Conservation (phyloP, 2,888 invertebrate genomes). For the Ophion ventricosus region DNA sequence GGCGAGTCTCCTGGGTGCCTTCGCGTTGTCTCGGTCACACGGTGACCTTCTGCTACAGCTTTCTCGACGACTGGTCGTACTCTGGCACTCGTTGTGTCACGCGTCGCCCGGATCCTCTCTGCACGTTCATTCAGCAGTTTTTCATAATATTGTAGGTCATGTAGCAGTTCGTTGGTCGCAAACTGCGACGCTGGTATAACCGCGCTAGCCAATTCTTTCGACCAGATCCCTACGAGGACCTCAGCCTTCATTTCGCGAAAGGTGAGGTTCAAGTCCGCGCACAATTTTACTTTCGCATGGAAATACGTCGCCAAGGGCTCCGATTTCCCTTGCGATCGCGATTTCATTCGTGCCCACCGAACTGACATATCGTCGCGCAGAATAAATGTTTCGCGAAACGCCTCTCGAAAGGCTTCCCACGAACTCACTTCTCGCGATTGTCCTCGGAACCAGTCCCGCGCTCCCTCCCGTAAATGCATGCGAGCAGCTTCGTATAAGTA, state of each 20-base stretch:
- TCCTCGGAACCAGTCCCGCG: conserved; percentile 6
- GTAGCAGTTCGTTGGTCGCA: too few species aligned
- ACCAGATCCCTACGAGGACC: neutral
- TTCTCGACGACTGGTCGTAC: too few species aligned
- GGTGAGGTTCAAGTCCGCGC: neutral
- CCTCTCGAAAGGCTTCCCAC: conserved; percentile 1
- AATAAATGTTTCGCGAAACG: neutral
- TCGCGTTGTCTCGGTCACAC: too few species aligned
- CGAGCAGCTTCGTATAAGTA: conserved; percentile 8
- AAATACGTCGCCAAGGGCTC: conserved; percentile 5
- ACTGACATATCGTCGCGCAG: neutral
- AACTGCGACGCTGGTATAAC: too few species aligned
- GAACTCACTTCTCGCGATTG: neutral
- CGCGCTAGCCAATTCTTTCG: too few species aligned
- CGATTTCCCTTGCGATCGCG: neutral
- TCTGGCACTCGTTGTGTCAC: too few species aligned
- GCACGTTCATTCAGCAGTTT: too few species aligned
- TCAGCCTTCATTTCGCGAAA: neutral
- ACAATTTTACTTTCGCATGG: conserved; percentile 3
- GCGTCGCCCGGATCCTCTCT: too few species aligned
- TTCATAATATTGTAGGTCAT: too few species aligned
- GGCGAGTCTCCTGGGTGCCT: too few species aligned
- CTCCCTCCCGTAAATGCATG: conserved; percentile 16
- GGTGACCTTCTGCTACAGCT: too few species aligned
- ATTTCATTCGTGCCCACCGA: neutral